A percentile compares a stretch with the other conserved stretches of the same genome.
phyloP scores from a whole-genome alignment of 2,113 vertebrate genomes.

The Psittacula cyanocephala region DNA sequence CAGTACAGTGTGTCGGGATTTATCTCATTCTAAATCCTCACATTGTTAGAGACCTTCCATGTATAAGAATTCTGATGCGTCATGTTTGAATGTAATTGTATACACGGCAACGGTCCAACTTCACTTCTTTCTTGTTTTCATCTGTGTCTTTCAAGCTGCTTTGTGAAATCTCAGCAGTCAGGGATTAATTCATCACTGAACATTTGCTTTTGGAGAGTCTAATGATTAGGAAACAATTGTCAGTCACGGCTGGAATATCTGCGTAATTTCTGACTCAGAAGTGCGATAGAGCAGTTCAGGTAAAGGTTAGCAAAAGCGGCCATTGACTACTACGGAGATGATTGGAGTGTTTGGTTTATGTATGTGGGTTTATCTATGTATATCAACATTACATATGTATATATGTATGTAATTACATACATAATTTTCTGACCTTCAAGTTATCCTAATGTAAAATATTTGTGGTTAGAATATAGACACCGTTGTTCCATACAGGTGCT shows the following conservation, averaged over 20 bases:
- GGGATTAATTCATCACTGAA: conserved; percentile 7
- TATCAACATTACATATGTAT: background rate
- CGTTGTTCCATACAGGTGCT: background rate
- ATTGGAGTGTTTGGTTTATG: background rate
- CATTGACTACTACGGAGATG: background rate
- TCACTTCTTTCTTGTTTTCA: conserved; percentile 9
- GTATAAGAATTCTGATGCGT: conserved; percentile 33
- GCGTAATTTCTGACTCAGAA: background rate
- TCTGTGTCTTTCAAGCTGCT: background rate
- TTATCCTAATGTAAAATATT: background rate
- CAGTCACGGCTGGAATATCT: background rate
- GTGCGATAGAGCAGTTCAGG: background rate
- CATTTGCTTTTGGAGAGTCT: background rate
- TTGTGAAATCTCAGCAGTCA: background rate
- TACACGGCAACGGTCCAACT: background rate
- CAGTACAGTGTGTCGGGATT: conserved; percentile 21
- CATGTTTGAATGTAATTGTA: conserved; percentile 9
- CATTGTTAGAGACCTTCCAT: background rate
- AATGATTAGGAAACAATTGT: background rate
- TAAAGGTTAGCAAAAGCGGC: background rate
- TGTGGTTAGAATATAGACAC: background rate
- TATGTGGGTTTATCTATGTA: background rate
- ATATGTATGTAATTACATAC: background rate
- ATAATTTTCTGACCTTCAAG: background rate
- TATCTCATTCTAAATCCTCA: conserved; percentile 51